Evolutionary conservation across 2,888 invertebrate genomes (phyloP).

Genomic region (Muscina levida): DNA sequence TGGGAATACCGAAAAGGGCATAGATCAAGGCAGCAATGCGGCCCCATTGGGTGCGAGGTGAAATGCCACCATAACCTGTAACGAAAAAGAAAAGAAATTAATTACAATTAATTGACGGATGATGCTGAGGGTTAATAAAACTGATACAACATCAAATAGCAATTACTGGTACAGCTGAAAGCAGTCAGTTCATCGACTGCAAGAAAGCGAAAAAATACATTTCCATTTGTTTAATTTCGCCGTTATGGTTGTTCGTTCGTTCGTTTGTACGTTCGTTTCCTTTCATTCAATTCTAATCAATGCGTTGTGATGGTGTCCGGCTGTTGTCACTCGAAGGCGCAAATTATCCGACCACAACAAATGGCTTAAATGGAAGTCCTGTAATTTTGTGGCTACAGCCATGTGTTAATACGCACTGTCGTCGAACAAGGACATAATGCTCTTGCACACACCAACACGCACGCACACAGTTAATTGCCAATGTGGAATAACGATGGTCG

Average conservation of each 20-base stretch:
- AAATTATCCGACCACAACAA: constrained; percentile 57
- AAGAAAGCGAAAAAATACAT: not conserved
- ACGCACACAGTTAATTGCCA: not conserved
- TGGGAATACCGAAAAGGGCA: constrained; percentile 92
- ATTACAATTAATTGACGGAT: constrained; percentile 19
- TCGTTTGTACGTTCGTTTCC: constrained; percentile 1
- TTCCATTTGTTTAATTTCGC: not conserved
- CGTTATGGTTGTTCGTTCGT: not conserved
- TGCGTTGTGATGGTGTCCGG: not conserved
- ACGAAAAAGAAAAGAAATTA: constrained; percentile 41
- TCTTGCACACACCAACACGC: not conserved
- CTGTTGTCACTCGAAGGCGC: constrained; percentile 32
- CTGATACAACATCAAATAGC: constrained; percentile 52
- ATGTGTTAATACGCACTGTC: constrained; percentile 53
- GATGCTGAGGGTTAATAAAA: constrained; percentile 12
- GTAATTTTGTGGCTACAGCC: constrained; percentile 56
- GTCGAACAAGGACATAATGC: constrained; percentile 19
- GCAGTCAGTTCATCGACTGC: not conserved
- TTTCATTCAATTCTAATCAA: constrained; percentile 12
- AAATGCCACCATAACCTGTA: constrained; percentile 91
- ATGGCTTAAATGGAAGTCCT: constrained; percentile 59
- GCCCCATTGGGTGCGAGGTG: constrained; percentile 90
- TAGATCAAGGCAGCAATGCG: constrained; percentile 89
- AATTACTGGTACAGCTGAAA: constrained; percentile 17
- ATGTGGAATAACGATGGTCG: not conserved